These are phyloP conservation scores for Tragelaphus buxtoni DNA, from an alignment of 2,113 vertebrate species.

Conservation along the genomic window DNA sequence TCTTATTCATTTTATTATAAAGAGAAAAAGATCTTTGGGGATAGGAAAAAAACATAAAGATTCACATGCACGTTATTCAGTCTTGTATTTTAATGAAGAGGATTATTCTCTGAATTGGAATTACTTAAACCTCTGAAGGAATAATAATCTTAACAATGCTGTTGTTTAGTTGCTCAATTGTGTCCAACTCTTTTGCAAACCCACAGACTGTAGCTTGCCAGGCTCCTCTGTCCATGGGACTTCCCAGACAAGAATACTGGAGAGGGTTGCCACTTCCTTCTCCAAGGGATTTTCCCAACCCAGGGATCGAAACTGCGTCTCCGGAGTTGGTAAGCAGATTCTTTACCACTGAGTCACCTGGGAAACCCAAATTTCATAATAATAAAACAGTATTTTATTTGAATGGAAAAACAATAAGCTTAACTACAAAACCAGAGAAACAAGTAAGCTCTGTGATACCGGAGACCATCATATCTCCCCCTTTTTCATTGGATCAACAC, in stretches of 20 bases:
- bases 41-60: neutral
- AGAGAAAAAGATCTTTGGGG: neutral
- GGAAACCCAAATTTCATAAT: neutral
- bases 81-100: neutral
- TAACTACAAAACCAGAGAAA: neutral
- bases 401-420: neutral
- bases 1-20: neutral
- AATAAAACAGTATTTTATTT: neutral
- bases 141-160: neutral
- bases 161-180: neutral
- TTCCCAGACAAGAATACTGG: neutral
- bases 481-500: neutral
- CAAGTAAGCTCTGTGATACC: neutral
- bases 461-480: neutral
- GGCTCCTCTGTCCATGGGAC: neutral
- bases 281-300: neutral
- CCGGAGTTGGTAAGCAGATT: neutral
- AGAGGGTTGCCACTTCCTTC: neutral
- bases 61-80: neutral
- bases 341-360: neutral
- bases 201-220: neutral
- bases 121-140: neutral
- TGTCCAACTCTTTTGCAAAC: neutral
- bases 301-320: fast-evolving
- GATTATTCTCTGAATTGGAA: neutral